A percentile compares a stretch with the other conserved stretches of the same genome.
These are phyloP conservation scores for Brachymystax lenok DNA, from an alignment of 2,797 vertebrate species.

Conservation along the genomic window DNA sequence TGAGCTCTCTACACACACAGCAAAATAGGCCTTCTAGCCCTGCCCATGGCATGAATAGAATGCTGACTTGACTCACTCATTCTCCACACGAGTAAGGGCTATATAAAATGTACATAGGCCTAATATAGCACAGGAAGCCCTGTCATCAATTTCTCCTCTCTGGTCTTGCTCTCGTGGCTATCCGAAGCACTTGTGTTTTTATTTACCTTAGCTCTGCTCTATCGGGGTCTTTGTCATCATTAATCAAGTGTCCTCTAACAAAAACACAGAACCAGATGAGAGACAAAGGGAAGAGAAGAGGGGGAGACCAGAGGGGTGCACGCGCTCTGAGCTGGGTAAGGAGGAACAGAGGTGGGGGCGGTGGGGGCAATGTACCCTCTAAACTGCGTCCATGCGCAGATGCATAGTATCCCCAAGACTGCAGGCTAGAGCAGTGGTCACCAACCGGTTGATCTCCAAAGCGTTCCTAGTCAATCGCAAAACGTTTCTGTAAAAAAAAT, in stretches of 20 bases:
- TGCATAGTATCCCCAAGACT: conserved; percentile 59
- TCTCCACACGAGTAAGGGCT: conserved; percentile 42
- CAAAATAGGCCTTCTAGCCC: background rate
- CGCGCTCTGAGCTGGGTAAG: background rate
- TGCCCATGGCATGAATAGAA: conserved; percentile 16
- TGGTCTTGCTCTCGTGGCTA: conserved; percentile 15
- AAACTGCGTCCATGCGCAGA: no score
- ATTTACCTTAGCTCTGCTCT: conserved; percentile 63
- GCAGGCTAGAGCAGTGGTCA: conserved; percentile 18
- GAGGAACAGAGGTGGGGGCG: background rate
- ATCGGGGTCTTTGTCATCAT: conserved; percentile 76
- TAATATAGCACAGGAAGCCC: conserved; percentile 54
- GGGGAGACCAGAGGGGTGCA: conserved; percentile 33
- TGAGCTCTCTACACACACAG: background rate
- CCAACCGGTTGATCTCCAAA: conserved; percentile 64
- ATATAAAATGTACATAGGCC: conserved; percentile 40
- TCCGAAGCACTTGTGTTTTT: conserved; percentile 71
- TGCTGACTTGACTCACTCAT: conserved; percentile 17
- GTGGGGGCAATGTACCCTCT: background rate
- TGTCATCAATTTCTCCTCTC: conserved; percentile 45
- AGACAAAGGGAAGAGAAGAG: conserved; percentile 73
- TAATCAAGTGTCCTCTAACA: conserved; percentile 79
- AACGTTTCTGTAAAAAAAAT: no score
- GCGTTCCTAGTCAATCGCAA: no score
- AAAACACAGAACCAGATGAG: conserved; percentile 80